These are phyloP conservation scores for Rallus limicola DNA, from an alignment of 2,113 vertebrate species.

Conservation along the genomic window DNA sequence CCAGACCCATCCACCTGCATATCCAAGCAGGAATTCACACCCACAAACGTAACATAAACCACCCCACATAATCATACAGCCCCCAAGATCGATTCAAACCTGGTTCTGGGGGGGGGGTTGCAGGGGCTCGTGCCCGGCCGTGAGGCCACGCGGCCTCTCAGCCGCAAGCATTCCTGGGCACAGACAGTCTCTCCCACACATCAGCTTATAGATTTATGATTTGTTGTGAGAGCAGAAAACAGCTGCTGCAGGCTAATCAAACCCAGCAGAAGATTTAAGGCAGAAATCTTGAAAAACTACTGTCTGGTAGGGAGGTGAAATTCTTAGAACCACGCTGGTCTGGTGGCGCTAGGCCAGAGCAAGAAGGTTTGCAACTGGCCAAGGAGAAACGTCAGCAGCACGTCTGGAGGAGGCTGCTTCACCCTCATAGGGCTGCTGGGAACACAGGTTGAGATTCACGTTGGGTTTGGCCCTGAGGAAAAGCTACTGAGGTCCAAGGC, in stretches of 20 bases:
- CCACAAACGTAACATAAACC: fast-evolving
- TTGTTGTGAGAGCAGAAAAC: slow-evolving; percentile 65
- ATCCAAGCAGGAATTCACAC: neutral
- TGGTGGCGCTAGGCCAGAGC: neutral
- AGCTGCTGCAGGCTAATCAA: slow-evolving; percentile 67
- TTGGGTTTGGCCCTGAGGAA: neutral
- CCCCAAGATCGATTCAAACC: fast-evolving
- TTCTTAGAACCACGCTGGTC: slow-evolving; percentile 30
- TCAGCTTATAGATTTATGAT: slow-evolving; percentile 51
- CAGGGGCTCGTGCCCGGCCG: neutral
- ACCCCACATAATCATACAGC: fast-evolving
- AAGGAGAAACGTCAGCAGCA: neutral
- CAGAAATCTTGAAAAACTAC: slow-evolving; percentile 53
- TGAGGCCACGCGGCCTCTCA: neutral
- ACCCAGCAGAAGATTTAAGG: slow-evolving; percentile 61
- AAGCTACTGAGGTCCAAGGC: neutral
- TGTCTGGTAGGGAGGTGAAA: slow-evolving; percentile 43
- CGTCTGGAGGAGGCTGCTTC: slow-evolving; percentile 4
- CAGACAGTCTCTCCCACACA: slow-evolving; percentile 39
- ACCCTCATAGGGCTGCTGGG: neutral
- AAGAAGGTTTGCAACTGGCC: slow-evolving; percentile 57
- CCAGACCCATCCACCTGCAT: fast-evolving
- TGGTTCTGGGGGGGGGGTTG: fast-evolving
- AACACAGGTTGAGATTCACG: neutral
- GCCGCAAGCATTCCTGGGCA: neutral